Conservation (phyloP, 2,888 invertebrate species). For the Ectemnius lituratus region DNA sequence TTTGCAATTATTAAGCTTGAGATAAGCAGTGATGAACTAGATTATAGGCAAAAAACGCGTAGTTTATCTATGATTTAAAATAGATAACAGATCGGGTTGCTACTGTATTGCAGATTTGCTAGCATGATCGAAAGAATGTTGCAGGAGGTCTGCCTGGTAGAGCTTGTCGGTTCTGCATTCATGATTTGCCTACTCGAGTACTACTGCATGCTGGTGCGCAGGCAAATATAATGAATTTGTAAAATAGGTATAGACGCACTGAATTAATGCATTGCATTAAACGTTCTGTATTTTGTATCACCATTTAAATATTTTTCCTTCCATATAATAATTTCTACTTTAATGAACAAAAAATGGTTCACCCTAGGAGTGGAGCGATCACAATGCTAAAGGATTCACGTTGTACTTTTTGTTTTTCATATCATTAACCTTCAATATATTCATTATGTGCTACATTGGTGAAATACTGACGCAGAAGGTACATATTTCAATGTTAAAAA, state of each 20-base stretch:
- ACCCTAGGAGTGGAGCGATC: conserved; percentile 38
- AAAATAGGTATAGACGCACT: too few species aligned
- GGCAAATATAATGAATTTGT: too few species aligned
- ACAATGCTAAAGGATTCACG: conserved; percentile 22
- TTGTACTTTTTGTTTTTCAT: conserved; percentile 31
- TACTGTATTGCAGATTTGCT: conserved; percentile 60
- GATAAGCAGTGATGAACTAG: too few species aligned
- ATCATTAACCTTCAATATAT: conserved; percentile 39
- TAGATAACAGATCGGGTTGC: too few species aligned
- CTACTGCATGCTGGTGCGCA: neutral
- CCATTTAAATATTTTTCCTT: neutral
- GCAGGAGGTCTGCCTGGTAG: conserved; percentile 63
- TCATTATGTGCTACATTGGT: conserved; percentile 50
- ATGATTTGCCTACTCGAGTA: conserved; percentile 53
- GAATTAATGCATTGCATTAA: conserved; percentile 42
- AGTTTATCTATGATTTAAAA: too few species aligned
- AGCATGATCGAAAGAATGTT: conserved; percentile 62
- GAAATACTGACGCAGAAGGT: conserved; percentile 29
- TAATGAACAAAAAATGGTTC: neutral
- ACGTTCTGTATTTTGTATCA: too few species aligned
- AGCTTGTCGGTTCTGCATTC: too few species aligned
- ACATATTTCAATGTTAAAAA: neutral
- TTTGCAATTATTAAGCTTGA: too few species aligned
- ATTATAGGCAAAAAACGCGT: too few species aligned
- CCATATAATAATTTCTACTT: neutral